Evolutionary conservation across 2,888 invertebrate species (phyloP), one percentile per base, ranked within the genome.

Genomic region (Epistrophella euchroma): DNA sequence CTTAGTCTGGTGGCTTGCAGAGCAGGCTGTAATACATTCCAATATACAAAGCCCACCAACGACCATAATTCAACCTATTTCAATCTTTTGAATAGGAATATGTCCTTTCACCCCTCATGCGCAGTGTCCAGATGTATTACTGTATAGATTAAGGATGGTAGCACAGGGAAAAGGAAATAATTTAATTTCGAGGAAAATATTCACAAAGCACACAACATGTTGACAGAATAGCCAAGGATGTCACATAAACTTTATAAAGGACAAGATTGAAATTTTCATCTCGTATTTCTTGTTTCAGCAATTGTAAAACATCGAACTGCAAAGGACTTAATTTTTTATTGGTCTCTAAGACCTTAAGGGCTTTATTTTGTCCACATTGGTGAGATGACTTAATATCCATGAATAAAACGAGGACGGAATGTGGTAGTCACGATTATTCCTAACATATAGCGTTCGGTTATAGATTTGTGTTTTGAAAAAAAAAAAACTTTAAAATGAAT

Each of bases 61-160:
- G 19, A 66, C 60, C 66, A 52, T 84, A 75, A 71, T 72, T 80
- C 79, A 79, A 75, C 43, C 60, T 66, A 84, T 79, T 84, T 71
- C 64, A 71, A 72, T 78, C 40, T 75, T 45, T 60, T n/a, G n/a
- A n/a, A n/a, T n/a, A n/a, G n/a, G 37, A 66, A 64, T 28, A 66
- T 28, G 58, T 52, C 40, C 62, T 28, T 71, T 62, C 43, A 40
- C 13, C 32, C 74, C n/a, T 13, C 25, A 32, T 3, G 3, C 6
- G 0, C 28, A 10, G n/a, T 10, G 64, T 5, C 40, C 37, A 32
- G 56, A 32, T 56, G 32, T 37, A 37, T 10, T 11, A 13, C 37
- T 55, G 0, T 55, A 1, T n/a, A 11, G 5, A 13, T 9, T n/a
- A n/a, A n/a, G n/a, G n/a, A 17, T 11, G 13, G 13, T 37, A 13